These are phyloP conservation scores for Phaetusa simplex DNA, from an alignment of 2,113 vertebrate genomes.

Conservation along the genomic window DNA sequence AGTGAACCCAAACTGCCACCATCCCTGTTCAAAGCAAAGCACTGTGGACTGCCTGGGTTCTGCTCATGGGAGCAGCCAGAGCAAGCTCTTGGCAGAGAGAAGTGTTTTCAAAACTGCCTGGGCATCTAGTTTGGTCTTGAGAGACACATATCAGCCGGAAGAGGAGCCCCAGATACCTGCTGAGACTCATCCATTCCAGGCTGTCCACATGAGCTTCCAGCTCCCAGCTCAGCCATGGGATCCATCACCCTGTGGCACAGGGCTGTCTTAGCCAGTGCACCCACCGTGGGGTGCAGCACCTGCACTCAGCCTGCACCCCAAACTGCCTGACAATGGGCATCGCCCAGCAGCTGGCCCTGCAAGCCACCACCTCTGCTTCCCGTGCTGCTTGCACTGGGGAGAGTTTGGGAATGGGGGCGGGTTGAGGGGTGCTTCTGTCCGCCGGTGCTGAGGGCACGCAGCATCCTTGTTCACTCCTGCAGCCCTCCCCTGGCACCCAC, in stretches of 20 bases:
- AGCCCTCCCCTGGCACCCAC: neutral
- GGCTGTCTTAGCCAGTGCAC: neutral
- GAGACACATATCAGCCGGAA: neutral
- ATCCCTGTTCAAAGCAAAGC: too few relatives aligned
- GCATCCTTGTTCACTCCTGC: neutral
- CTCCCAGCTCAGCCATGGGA: neutral
- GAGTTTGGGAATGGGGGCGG: accelerated
- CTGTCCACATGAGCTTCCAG: neutral
- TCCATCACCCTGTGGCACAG: neutral
- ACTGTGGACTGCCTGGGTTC: accelerated
- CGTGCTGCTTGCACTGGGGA: neutral
- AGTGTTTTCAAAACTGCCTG: neutral
- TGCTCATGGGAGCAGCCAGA: neutral
- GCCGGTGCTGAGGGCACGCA: accelerated
- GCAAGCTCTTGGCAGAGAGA: neutral
- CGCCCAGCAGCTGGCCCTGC: neutral
- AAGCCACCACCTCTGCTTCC: neutral
- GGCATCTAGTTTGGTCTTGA: neutral
- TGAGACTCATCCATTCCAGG: neutral
- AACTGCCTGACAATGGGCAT: accelerated
- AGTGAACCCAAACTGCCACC: neutral
- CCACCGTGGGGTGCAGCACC: accelerated
- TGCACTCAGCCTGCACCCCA: neutral
- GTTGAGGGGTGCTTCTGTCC: neutral
- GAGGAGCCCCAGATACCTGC: neutral